phyloP scores from a whole-genome alignment of 2,888 invertebrate species.

The Rhagium mordax region DNA sequence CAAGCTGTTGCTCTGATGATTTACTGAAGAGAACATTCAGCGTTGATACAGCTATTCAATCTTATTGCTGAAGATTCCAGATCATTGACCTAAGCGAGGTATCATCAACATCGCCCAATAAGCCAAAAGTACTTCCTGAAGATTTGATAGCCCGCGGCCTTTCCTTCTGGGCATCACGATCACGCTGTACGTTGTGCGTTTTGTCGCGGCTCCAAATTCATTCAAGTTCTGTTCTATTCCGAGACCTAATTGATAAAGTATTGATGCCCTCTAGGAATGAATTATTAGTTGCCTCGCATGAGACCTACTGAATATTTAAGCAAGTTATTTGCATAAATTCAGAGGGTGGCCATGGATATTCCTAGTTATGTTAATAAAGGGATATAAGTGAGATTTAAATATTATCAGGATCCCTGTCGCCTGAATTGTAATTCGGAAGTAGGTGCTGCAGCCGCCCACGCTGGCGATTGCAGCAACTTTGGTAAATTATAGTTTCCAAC shows the following conservation, averaged over 20 bases:
- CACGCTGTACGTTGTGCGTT: too few relatives aligned
- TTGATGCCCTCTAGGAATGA: conserved; percentile 10
- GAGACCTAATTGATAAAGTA: not conserved
- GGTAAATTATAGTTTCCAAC: too few relatives aligned
- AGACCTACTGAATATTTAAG: conserved; percentile 45
- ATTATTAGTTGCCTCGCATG: conserved; percentile 25
- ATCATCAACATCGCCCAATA: too few relatives aligned
- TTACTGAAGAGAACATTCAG: too few relatives aligned
- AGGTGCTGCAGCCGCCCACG: not conserved
- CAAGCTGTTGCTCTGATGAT: too few relatives aligned
- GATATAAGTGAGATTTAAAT: conserved; percentile 25
- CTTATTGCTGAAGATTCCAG: too few relatives aligned
- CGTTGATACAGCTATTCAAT: too few relatives aligned
- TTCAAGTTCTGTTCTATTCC: not conserved
- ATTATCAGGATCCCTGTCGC: not conserved
- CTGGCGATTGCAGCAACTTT: not conserved
- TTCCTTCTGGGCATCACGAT: too few relatives aligned
- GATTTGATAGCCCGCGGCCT: too few relatives aligned
- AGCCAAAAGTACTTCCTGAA: too few relatives aligned
- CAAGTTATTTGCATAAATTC: conserved; percentile 44
- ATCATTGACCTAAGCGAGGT: too few relatives aligned
- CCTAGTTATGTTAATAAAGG: conserved; percentile 34
- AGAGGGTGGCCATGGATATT: conserved; percentile 39
- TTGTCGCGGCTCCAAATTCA: too few relatives aligned
- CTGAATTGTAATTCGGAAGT: not conserved